Base-by-base conservation (phyloP, 2,888 invertebrate species). In the Ichneumon xanthorius region DNA sequence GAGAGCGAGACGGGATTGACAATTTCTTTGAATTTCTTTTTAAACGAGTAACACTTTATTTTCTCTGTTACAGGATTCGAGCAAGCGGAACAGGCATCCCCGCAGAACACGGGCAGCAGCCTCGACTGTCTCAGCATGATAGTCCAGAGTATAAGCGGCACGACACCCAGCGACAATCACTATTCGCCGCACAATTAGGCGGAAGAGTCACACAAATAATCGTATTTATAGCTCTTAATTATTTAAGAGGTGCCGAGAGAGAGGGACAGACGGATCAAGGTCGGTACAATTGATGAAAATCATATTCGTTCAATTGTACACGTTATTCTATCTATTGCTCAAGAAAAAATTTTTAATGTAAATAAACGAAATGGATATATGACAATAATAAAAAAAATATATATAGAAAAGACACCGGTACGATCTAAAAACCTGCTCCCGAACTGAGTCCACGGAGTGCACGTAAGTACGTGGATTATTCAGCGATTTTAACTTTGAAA, bases 61-160 rank as follows among this genome's bases (percentile, higher is more conserved):
- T 11, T 61, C 30, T 81, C 33, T 89, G 87, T 91, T 90, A 22
- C 90, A 93, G 93, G 92, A 61, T 92, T 92, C 87, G 92, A 92
- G 72, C 90, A 91, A 68, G 68, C 89, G 67, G 93, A 92, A 79
- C 71, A 88, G 53, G 77, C 89, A n/a, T 72, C 89, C 37, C 80
- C 89, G 4, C 92, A 92, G 73, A 95, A 94, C 75, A 94, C 94
- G 0, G 95, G 95, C 4, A 95, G 95, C 91, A 96, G 96, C 88
- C 93, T 97, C 61, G 96, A 97, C 82, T 95, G 96, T 50, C 94
- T 97, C 19, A 95, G 96, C 63, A 95, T 96, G 90, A 97, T 97
- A 87, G 97, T 97, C 0, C 96, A 97, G 93, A 96, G 96, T 80
- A 95, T 97, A 84, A 95, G 95, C 11, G 94, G 94, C 14, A 94